These are phyloP conservation scores for Maniola jurtina DNA, from an alignment of 1,140 invertebrate genomes.

Conservation along the genomic window DNA sequence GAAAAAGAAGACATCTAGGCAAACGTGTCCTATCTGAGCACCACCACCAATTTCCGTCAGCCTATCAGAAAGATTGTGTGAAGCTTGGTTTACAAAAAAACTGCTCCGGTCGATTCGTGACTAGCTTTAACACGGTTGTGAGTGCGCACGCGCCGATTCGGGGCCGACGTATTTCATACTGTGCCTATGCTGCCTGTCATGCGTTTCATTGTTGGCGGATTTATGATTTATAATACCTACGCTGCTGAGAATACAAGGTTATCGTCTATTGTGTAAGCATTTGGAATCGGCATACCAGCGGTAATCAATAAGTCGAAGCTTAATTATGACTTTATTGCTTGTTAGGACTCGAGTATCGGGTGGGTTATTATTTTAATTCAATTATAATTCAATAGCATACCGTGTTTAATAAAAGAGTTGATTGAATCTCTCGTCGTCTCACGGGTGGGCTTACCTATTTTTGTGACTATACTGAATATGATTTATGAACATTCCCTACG, in stretches of 20 bases:
- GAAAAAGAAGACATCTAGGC: too few species aligned
- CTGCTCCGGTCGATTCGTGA: conserved; percentile 63
- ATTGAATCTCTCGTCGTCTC: too few species aligned
- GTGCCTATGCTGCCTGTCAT: conserved; percentile 57
- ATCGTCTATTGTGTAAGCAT: conserved; percentile 40
- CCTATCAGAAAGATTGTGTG: conserved; percentile 8
- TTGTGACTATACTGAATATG: too few species aligned
- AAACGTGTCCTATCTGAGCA: too few species aligned
- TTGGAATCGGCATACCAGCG: conserved; percentile 25
- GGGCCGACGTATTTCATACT: conserved; percentile 61
- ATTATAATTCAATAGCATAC: background rate
- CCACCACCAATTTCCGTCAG: too few species aligned
- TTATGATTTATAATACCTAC: conserved; percentile 64
- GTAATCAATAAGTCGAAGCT: conserved; percentile 21
- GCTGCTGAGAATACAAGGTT: conserved; percentile 57
- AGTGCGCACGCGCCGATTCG: conserved; percentile 65
- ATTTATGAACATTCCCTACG: too few species aligned
- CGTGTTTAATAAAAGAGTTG: background rate
- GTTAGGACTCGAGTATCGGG: conserved; percentile 1
- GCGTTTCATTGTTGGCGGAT: conserved; percentile 60
- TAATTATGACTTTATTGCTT: conserved; percentile 13
- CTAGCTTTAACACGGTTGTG: conserved; percentile 45
- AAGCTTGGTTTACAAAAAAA: conserved; percentile 57
- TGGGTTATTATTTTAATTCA: background rate
- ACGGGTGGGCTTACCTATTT: too few species aligned